Conservation (phyloP, 2,888 invertebrate species). For the Miltochrista miniata region DNA sequence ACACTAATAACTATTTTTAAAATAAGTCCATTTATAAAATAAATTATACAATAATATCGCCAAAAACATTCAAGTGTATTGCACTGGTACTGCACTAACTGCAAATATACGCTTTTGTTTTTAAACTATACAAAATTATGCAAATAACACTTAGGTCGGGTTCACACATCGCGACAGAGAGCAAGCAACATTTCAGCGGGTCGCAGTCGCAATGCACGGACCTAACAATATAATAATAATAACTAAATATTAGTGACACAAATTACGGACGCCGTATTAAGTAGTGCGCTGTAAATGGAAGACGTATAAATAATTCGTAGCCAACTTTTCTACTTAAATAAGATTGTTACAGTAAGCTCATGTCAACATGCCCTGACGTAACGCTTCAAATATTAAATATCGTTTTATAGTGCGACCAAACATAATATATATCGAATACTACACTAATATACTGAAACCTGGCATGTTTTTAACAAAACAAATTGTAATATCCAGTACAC, state of each 20-base stretch:
- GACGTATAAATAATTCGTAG: slow-evolving; percentile 82
- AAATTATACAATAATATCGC: slow-evolving; percentile 64
- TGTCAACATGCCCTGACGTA: slow-evolving; percentile 49
- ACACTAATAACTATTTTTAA: slow-evolving; percentile 53
- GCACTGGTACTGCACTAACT: slow-evolving; percentile 73
- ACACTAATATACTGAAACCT: slow-evolving; percentile 30
- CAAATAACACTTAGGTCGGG: slow-evolving; percentile 33
- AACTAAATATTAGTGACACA: slow-evolving; percentile 23
- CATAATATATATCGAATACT: slow-evolving; percentile 9
- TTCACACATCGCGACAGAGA: slow-evolving; percentile 23
- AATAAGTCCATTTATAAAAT: slow-evolving; percentile 51
- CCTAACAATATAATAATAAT: slow-evolving; percentile 17
- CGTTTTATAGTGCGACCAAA: slow-evolving; percentile 25
- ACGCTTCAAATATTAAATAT: slow-evolving; percentile 25
- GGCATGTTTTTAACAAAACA: slow-evolving; percentile 22
- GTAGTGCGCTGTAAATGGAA: slow-evolving; percentile 65
- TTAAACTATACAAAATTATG: slow-evolving; percentile 54
- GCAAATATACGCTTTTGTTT: slow-evolving; percentile 52
- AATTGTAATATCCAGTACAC: slow-evolving; percentile 37
- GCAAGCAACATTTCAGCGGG: neutral
- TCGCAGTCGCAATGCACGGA: slow-evolving; percentile 10
- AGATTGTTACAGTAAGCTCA: slow-evolving; percentile 61
- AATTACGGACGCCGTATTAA: slow-evolving; percentile 31
- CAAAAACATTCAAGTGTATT: slow-evolving; percentile 68
- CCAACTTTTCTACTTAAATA: slow-evolving; percentile 72